A percentile compares a stretch with the other conserved stretches of the same genome.
Conservation (phyloP, 2,113 vertebrate genomes). For the Thymallus thymallus region DNA sequence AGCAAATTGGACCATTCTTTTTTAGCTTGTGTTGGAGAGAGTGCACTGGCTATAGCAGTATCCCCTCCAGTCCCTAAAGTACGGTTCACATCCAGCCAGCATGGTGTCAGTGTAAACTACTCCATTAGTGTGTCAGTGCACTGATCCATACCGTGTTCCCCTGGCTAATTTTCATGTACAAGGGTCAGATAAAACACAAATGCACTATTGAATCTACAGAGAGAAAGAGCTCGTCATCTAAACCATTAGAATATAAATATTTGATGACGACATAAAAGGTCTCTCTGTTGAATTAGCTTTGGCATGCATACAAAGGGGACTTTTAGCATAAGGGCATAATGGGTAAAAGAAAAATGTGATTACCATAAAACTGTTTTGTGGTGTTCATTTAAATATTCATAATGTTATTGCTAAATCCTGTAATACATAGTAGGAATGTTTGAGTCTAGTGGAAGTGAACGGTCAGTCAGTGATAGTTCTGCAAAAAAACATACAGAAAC, state of each 20-base stretch:
- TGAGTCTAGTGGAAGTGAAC: not conserved
- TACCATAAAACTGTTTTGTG: slow-evolving; percentile 40
- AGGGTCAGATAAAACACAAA: slow-evolving; percentile 33
- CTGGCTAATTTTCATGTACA: slow-evolving; percentile 35
- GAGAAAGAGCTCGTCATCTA: slow-evolving; percentile 45
- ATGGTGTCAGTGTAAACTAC: not conserved
- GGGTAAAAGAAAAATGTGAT: slow-evolving; percentile 43
- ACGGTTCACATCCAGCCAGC: not conserved
- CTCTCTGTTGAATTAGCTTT: slow-evolving; percentile 39
- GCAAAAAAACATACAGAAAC: not conserved
- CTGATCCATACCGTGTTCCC: not conserved
- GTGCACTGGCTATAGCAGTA: no score
- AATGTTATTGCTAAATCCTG: slow-evolving; percentile 38
- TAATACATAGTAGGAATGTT: slow-evolving; percentile 32
- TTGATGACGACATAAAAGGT: slow-evolving; percentile 64
- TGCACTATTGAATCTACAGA: slow-evolving; percentile 37
- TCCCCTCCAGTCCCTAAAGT: not conserved
- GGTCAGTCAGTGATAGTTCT: not conserved
- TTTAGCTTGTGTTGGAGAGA: no score
- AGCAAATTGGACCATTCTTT: no score
- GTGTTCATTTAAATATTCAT: slow-evolving; percentile 55
- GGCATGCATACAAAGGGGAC: slow-evolving; percentile 43
- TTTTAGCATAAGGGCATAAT: slow-evolving; percentile 16
- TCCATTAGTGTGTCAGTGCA: not conserved
- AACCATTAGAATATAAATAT: slow-evolving; percentile 67